Base-by-base conservation (phyloP, 2,113 vertebrate genomes). In the Phaetusa simplex region DNA sequence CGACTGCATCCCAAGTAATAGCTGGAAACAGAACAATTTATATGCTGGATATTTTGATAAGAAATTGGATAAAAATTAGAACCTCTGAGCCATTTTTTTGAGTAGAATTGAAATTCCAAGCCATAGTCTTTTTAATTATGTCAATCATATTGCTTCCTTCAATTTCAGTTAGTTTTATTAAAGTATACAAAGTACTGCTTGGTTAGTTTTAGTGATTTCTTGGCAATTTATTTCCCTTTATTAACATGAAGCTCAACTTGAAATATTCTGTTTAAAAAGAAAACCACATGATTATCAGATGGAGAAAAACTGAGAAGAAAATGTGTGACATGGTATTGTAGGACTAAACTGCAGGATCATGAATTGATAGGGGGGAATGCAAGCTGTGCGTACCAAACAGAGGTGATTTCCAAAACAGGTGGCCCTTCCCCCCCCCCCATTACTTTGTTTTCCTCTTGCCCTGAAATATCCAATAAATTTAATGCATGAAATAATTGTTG, bases 341-440 rank as follows among this genome's bases (percentile, higher is more conserved):
- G 73, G 47, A 30, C 34, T 79, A 5, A 90, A 36, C 47, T 90
- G 64, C 19, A 69, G 52, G 32, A 9, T 77, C 34, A 6, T 18
- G 59, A 30, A 3, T 4, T 40, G 29, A 9, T 21, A 19, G n/a
- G 43, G 43, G 59, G 32, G 20, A 84, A 34, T 78, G 45, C 50
- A 62, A 86, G 82, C 69, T 86, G 34, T 53, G 36, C 23, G 18
- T 52, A 29, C 24, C 71, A 83, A 85, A n/a, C 27, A 26, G 7
- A 73, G 67, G 59, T 47, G 12, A 92, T 27, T 95, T 86, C 59
- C 64, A 77, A 1, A 30, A 52, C 43, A 76, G 9, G 12, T 22
- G 26, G 18, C 9, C 12, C 8, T 34, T 6, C 5, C 4, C 8
- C 2, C 17, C 5, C 29, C 21, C 6, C 32, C 12, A 1, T 47